Percentiles rank a stretch among this genome's conserved stretches.
These are phyloP conservation scores for Tamias sibiricus DNA, from an alignment of 2,113 vertebrate species.

Conservation along the genomic window DNA sequence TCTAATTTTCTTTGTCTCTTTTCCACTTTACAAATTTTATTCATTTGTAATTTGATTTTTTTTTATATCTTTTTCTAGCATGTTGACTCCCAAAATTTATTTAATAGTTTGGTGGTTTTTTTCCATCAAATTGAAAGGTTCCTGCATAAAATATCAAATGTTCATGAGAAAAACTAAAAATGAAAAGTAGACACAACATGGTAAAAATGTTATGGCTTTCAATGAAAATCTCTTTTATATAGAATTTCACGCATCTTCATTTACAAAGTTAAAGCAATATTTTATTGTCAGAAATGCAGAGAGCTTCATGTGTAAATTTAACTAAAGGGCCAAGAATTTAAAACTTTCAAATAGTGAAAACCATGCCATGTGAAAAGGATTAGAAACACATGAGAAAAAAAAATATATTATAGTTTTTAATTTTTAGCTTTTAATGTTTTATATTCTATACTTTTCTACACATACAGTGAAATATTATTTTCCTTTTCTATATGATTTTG, in stretches of 20 bases:
- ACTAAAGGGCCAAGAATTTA: background rate
- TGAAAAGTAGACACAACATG: background rate
- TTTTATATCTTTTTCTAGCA: background rate
- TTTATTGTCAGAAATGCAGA: background rate
- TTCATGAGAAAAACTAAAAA: background rate
- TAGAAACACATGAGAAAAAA: constrained; percentile 17
- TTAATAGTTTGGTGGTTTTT: background rate
- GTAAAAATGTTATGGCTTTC: background rate
- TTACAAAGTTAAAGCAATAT: background rate
- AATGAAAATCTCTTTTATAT: background rate
- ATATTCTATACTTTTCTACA: background rate
- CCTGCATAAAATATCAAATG: background rate
- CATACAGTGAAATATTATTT: background rate
- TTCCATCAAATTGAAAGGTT: background rate
- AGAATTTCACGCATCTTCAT: background rate
- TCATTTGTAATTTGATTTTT: background rate
- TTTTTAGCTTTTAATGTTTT: background rate
- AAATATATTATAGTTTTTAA: background rate
- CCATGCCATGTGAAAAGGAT: background rate
- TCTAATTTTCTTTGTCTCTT: background rate
- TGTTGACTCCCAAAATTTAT: background rate
- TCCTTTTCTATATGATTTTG: background rate
- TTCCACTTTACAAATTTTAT: background rate
- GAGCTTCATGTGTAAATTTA: background rate
- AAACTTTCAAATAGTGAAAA: constrained; percentile 37